phyloP scores from a whole-genome alignment of 2,797 vertebrate genomes.

The Carduelis carduelis region DNA sequence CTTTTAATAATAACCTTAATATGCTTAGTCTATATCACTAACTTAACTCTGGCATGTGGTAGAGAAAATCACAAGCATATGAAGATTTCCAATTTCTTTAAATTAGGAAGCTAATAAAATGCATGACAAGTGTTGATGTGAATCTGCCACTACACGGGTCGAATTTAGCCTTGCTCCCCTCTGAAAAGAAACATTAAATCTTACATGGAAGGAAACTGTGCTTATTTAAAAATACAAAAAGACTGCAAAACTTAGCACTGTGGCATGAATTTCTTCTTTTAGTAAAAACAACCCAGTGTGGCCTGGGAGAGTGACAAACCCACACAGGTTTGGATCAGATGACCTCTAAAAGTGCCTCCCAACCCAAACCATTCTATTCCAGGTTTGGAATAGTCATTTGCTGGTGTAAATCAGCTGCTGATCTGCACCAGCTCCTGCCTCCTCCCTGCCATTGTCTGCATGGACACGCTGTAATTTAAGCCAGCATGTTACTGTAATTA shows the following conservation, averaged over 20 bases:
- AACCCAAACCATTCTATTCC: neutral
- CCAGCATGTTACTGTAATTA: conserved; percentile 55
- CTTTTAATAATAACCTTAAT: neutral
- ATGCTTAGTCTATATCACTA: neutral
- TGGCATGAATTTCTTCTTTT: neutral
- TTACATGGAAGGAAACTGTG: accelerated
- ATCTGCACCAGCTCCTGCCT: conserved; percentile 2
- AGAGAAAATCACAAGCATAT: neutral
- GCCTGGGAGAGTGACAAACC: neutral
- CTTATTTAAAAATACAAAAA: neutral
- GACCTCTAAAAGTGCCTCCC: neutral
- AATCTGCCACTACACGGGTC: neutral
- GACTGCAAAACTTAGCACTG: neutral
- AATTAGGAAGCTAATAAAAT: neutral
- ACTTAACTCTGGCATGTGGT: neutral
- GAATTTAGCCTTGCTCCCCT: neutral
- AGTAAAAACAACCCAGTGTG: neutral
- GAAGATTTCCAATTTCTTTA: neutral
- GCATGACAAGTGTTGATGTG: neutral
- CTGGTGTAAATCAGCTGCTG: neutral
- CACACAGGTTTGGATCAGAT: neutral
- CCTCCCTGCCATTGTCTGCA: conserved; percentile 7
- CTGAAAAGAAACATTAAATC: neutral
- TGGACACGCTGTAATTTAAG: conserved; percentile 32
- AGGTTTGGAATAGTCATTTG: neutral